Conservation (phyloP, 2,888 invertebrate genomes). For the Oscheius sp. region DNA sequence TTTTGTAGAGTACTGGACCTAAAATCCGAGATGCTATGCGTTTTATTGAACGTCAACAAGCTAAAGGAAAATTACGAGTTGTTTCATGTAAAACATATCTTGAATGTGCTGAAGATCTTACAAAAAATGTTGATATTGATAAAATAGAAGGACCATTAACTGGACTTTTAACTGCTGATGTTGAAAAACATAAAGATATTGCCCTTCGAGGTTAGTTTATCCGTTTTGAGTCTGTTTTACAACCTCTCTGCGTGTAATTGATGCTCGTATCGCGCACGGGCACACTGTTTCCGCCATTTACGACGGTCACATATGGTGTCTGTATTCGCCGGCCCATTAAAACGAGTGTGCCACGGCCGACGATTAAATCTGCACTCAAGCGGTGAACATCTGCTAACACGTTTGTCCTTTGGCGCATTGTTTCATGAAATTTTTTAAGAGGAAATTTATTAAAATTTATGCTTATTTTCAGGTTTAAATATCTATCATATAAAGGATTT, state of each 20-base stretch:
- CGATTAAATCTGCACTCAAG: neutral
- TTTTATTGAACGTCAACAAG: slow-evolving; percentile 31
- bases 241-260: neutral
- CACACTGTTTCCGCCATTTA: neutral
- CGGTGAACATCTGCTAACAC: no score
- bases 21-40: slow-evolving; percentile 31
- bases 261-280: neutral
- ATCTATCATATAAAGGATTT: slow-evolving; percentile 29
- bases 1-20: slow-evolving; percentile 32
- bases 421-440: neutral
- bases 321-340: neutral
- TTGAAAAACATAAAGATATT: slow-evolving; percentile 14
- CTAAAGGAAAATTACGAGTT: slow-evolving; percentile 6
- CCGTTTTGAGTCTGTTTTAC: neutral
- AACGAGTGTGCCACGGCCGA: neutral
- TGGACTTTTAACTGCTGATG: slow-evolving; percentile 3
- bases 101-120: slow-evolving; percentile 10
- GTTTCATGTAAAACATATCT: neutral
- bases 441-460: neutral
- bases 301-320: neutral
- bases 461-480: slow-evolving; percentile 16
- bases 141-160: neutral
- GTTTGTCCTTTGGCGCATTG: no score
- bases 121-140: neutral
- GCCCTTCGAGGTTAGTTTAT: slow-evolving; percentile 13